Conservation (phyloP, 1,140 invertebrate genomes). For the Eumeta japonica region DNA sequence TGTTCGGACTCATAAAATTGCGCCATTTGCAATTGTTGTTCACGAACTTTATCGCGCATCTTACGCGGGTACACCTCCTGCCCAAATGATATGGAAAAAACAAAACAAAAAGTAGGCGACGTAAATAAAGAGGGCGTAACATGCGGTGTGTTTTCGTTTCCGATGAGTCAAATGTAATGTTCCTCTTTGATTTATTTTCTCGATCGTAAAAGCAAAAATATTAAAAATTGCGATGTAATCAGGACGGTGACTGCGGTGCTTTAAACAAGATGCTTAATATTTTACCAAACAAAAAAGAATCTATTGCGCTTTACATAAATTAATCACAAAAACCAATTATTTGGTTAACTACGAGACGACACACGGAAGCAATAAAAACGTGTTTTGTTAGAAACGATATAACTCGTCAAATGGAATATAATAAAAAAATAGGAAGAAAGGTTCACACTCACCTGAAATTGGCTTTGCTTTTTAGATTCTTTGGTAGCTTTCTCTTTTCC, state of each 20-base stretch:
- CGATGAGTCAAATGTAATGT: slow-evolving; percentile 33
- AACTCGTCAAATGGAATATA: too few relatives aligned
- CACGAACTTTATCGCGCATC: slow-evolving; percentile 69
- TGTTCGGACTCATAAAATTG: slow-evolving; percentile 56
- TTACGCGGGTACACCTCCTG: slow-evolving; percentile 70
- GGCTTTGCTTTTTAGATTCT: slow-evolving; percentile 64
- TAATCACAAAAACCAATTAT: slow-evolving; percentile 25
- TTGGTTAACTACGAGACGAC: slow-evolving; percentile 37
- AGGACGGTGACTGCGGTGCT: too few relatives aligned
- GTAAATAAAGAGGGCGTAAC: slow-evolving; percentile 50
- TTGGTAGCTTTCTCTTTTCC: slow-evolving; percentile 58
- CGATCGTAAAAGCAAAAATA: slow-evolving; percentile 26
- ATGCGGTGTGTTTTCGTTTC: slow-evolving; percentile 43
- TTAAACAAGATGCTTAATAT: neutral
- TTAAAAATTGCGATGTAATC: slow-evolving; percentile 25
- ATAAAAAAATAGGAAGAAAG: too few relatives aligned
- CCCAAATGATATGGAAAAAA: slow-evolving; percentile 58
- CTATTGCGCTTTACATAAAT: slow-evolving; percentile 13
- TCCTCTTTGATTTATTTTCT: too few relatives aligned
- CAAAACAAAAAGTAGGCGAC: slow-evolving; percentile 50
- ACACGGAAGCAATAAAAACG: slow-evolving; percentile 29
- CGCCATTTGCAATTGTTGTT: slow-evolving; percentile 58
- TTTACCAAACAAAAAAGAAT: neutral
- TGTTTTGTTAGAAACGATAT: slow-evolving; percentile 18
- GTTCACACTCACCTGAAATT: slow-evolving; percentile 58